Conservation (phyloP, 1,140 invertebrate species). For the Stegodyphus dumicola region DNA sequence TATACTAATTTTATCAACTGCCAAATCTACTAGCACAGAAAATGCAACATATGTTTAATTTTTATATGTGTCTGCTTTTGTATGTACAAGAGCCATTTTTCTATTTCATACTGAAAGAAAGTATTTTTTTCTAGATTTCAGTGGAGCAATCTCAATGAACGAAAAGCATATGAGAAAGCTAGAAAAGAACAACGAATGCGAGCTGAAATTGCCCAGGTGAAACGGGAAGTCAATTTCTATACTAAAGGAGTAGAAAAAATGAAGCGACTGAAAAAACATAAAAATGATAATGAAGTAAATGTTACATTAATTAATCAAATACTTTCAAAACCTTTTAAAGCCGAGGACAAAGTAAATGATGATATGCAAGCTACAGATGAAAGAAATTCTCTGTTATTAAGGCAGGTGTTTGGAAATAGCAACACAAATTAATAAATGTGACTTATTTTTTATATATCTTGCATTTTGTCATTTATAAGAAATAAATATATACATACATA, state of each 20-base stretch:
- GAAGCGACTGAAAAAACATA: constrained; percentile 70
- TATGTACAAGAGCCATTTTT: too few species aligned
- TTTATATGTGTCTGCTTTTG: too few species aligned
- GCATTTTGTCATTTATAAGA: background rate
- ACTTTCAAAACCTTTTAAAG: background rate
- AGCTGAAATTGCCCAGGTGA: constrained; percentile 90
- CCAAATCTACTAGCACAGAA: too few species aligned
- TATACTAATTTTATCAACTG: too few species aligned
- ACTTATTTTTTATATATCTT: too few species aligned
- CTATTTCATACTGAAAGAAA: too few species aligned
- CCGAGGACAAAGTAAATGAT: background rate
- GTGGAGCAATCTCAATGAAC: constrained; percentile 93
- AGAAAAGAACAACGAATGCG: constrained; percentile 86
- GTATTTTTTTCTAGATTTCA: constrained; percentile 78
- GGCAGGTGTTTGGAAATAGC: background rate
- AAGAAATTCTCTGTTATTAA: background rate
- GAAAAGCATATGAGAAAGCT: constrained; percentile 89
- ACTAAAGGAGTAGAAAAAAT: constrained; percentile 82
- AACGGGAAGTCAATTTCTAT: constrained; percentile 88
- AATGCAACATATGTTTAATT: too few species aligned
- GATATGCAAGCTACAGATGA: constrained; percentile 14
- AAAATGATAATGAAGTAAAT: background rate
- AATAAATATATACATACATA: background rate
- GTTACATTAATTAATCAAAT: background rate
- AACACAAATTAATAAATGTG: too few species aligned